Base-by-base conservation (phyloP, 2,888 invertebrate species). In the Phaedon cochleariae region DNA sequence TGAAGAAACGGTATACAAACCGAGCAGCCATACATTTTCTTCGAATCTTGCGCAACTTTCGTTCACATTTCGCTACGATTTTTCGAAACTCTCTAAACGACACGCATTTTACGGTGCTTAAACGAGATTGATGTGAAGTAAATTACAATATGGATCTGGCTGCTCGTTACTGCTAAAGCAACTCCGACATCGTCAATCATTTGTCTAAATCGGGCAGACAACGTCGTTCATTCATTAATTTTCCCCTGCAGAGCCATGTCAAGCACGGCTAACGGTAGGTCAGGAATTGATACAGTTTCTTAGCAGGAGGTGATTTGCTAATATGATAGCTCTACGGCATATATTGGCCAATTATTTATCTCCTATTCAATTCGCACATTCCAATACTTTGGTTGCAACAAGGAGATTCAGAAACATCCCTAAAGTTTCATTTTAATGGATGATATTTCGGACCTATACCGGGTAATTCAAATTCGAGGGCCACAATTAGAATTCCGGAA, bases 61-160 rank as follows among this genome's bases (percentile, higher is more conserved):
- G 55, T 26, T 37, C 34, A 57, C 57, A 57, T 57, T 45, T 57
- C 37, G 21, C 21, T 45, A 41, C 26, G 45, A 26, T 57, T 21
- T 45, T 67, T 59, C 61, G 67, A 59, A 68, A 65, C 64, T 62
- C 26, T 12, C 41, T 21, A 22, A 26, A 48, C 65, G 65, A 69
- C 52, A 63, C 59, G 45, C 57, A 45, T 57, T 57, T 46, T 29
- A 57, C 37, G 57, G 45, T 55, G 26, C 26, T 45, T 29, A 52
- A 49, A 46, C 48, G 63, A 63, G 66, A 67, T 67, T 67, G 66
- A 67, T 67, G 66, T 63, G 55, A 60, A 54, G 63, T 67, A 60
- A 63, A 63, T 67, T 62, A 67, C 66, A 67, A 67, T 67, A 57
- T 60, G 62, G 63, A 67, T 63, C 63, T 63, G 51, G 66, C 55